A percentile compares a stretch with the other conserved stretches of the same genome.
Conservation (phyloP, 2,888 invertebrate genomes). For the Cheilosia soror region DNA sequence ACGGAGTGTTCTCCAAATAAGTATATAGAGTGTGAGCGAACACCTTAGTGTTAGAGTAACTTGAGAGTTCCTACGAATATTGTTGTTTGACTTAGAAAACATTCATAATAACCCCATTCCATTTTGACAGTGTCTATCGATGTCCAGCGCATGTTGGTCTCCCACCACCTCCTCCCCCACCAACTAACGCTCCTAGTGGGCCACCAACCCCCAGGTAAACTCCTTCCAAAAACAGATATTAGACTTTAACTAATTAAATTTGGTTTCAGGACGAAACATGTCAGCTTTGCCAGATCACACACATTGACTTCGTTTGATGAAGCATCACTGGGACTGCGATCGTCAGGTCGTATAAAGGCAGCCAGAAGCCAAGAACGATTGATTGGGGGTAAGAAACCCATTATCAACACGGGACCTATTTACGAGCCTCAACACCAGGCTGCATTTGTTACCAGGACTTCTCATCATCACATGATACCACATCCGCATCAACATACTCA, state of each 20-base stretch:
- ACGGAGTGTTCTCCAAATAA: conserved; percentile 33
- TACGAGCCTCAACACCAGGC: conserved; percentile 79
- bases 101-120: conserved; percentile 30
- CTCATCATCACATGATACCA: conserved; percentile 77
- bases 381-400: conserved; percentile 89
- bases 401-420: conserved; percentile 80
- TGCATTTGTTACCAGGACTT: conserved; percentile 70
- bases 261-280: conserved; percentile 91
- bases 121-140: conserved; percentile 81
- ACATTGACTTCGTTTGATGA: conserved; percentile 94
- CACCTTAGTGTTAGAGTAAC: conserved; percentile 19
- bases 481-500: conserved; percentile 76
- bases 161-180: conserved; percentile 86
- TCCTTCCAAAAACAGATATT: neutral
- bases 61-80: neutral
- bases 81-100: neutral
- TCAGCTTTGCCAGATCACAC: conserved; percentile 94
- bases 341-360: conserved; percentile 83
- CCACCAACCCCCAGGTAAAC: conserved; percentile 80
- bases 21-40: conserved; percentile 19
- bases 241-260: neutral
- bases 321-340: conserved; percentile 84
- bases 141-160: conserved; percentile 86
- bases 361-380: conserved; percentile 88
- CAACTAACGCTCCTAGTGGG: conserved; percentile 85